Evolutionary conservation across 2,113 vertebrate species (phyloP).

Genomic region (Antechinus stuartii): DNA sequence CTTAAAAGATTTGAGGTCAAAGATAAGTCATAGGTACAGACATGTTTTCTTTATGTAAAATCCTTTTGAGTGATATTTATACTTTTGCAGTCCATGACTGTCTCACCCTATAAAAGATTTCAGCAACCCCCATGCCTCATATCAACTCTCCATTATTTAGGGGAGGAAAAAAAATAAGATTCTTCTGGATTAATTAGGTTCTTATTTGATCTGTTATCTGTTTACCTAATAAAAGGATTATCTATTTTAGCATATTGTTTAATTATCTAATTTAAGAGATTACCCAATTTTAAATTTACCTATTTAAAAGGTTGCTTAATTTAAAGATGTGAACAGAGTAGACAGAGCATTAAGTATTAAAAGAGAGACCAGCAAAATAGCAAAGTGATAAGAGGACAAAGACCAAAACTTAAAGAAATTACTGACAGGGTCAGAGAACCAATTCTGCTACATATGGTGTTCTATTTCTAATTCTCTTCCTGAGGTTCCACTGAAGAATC

Average conservation of each 20-base stretch:
- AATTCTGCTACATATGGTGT: neutral
- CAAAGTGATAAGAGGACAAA: neutral
- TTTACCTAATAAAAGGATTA: neutral
- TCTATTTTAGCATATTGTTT: neutral
- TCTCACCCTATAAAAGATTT: neutral
- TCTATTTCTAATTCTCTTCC: conserved; percentile 22
- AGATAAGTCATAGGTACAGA: neutral
- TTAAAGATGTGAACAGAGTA: neutral
- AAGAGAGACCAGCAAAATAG: neutral
- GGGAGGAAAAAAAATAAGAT: neutral
- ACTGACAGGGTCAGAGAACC: neutral
- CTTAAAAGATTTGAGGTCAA: neutral
- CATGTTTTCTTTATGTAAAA: conserved; percentile 26
- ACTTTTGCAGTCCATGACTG: neutral
- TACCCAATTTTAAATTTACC: neutral
- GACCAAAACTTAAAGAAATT: neutral
- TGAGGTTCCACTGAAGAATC: neutral
- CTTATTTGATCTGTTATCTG: neutral
- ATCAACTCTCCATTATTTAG: neutral
- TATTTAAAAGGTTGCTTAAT: neutral
- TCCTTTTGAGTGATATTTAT: neutral
- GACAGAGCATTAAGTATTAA: neutral
- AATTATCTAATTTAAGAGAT: neutral
- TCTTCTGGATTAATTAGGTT: neutral
- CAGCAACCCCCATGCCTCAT: neutral